phyloP scores from a whole-genome alignment of 2,888 invertebrate genomes.

The Lysandra coridon region DNA sequence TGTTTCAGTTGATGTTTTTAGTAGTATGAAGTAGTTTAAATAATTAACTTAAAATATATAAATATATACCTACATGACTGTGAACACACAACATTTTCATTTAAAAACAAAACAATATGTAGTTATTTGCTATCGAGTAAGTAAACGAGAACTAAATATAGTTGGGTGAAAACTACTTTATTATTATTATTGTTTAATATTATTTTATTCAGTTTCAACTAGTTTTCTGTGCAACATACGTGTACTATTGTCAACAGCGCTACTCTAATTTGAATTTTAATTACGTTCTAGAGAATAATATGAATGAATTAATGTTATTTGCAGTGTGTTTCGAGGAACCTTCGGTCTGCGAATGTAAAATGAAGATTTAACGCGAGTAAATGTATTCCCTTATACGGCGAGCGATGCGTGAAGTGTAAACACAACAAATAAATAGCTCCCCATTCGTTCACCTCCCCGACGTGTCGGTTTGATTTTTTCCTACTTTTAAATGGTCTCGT shows the following conservation, averaged over 20 bases:
- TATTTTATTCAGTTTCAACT: background rate
- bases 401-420: background rate
- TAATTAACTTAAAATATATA: background rate
- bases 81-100: no score
- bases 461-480: background rate
- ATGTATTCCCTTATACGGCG: conserved; percentile 1
- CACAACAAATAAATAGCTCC: background rate
- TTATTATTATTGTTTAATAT: background rate
- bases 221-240: background rate
- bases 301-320: conserved; percentile 4
- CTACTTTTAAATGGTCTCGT: background rate
- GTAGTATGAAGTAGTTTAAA: background rate
- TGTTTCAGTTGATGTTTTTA: background rate
- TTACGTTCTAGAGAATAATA: conserved; percentile 1
- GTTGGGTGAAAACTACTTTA: background rate
- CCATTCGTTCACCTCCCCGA: background rate
- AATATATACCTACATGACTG: background rate
- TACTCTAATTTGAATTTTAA: background rate
- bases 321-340: background rate
- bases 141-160: background rate
- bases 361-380: background rate
- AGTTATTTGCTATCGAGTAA: background rate
- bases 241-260: background rate
- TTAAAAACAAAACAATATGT: background rate
- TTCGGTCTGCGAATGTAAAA: background rate